Evolutionary conservation across 2,113 vertebrate species (phyloP), one percentile per base, ranked within the genome.

Genomic region (Oreocharis arfaki): DNA sequence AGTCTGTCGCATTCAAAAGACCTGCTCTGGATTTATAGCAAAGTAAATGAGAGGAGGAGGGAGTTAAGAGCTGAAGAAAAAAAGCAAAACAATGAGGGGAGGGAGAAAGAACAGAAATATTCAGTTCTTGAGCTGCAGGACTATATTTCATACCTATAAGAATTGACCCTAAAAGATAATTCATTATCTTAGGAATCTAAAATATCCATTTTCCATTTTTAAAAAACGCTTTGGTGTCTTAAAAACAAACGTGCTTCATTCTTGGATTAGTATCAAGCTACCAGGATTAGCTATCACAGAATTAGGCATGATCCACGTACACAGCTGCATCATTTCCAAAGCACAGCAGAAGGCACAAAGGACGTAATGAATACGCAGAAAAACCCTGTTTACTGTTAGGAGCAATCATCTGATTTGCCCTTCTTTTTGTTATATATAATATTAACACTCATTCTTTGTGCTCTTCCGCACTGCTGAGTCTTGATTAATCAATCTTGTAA

Each of bases 221-320:
- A 33, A 44, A 65, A 76, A 21, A 21, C 1, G 16, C 6, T 83
- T 75, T 35, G 10, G 11, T 60, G 35, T 56, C 88, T 82, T 46
- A 32, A 35, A 39, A 89, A 68, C 2, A 55, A 79, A 28, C 0
- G 0, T 24, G 14, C 19, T 80, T 30, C 18, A 19, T 28, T 77
- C 33, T 32, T 52, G 7, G 33, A 71, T 71, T 71, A 71, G 13
- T 42, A 59, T 24, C 16, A 41, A 42, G 1, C 9, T 74, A 32
- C 26, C 30, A 61, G 75, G 37, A 80, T 59, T 35, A 71, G 11
- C 9, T 64, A 23, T 35, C 74, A 67, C 33, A 64, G 44, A 84
- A 59, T 52, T n/a, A 75, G 50, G 41, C 30, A 5, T 11, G 41
- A 71, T 39, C 39, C 44, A 57, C 0, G 0, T 41, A 44, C 53